phyloP scores from a whole-genome alignment of 2,888 invertebrate species.

The Plebejus anna region DNA sequence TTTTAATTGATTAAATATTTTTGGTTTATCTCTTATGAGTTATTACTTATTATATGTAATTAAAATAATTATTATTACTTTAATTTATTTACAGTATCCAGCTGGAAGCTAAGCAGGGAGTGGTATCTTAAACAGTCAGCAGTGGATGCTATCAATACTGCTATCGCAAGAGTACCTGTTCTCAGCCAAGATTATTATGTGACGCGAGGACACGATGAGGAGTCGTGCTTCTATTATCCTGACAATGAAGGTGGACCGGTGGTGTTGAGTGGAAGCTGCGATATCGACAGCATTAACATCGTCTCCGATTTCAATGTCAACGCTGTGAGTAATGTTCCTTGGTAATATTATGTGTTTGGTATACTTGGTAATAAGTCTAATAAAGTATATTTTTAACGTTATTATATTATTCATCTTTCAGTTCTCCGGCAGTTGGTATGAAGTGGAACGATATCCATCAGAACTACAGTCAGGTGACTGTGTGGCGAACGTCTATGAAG shows the following conservation, averaged over 20 bases:
- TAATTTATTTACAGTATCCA: slow-evolving; percentile 47
- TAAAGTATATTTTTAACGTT: neutral
- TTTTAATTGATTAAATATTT: neutral
- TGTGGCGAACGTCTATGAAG: slow-evolving; percentile 41
- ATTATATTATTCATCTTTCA: slow-evolving; percentile 40
- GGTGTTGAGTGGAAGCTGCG: slow-evolving; percentile 55
- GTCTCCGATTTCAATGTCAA: slow-evolving; percentile 48
- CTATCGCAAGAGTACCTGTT: slow-evolving; percentile 50
- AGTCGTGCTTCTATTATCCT: slow-evolving; percentile 64
- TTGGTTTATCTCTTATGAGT: too few species aligned
- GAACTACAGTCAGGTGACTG: slow-evolving; percentile 59
- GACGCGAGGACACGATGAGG: slow-evolving; percentile 50
- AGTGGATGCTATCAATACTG: slow-evolving; percentile 43
- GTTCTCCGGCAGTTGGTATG: slow-evolving; percentile 66
- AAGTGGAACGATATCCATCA: slow-evolving; percentile 62
- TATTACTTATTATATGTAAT: too few species aligned
- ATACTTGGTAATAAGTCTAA: neutral
- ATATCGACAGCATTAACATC: slow-evolving; percentile 44
- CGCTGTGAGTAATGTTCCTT: slow-evolving; percentile 45
- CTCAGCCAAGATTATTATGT: slow-evolving; percentile 53
- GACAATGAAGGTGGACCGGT: slow-evolving; percentile 62
- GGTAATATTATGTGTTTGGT: neutral
- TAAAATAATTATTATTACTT: too few species aligned
- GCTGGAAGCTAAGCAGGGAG: slow-evolving; percentile 60
- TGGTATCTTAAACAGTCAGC: slow-evolving; percentile 42